Evolutionary conservation across 2,797 vertebrate species (phyloP).

Genomic region (Mus minutoides): DNA sequence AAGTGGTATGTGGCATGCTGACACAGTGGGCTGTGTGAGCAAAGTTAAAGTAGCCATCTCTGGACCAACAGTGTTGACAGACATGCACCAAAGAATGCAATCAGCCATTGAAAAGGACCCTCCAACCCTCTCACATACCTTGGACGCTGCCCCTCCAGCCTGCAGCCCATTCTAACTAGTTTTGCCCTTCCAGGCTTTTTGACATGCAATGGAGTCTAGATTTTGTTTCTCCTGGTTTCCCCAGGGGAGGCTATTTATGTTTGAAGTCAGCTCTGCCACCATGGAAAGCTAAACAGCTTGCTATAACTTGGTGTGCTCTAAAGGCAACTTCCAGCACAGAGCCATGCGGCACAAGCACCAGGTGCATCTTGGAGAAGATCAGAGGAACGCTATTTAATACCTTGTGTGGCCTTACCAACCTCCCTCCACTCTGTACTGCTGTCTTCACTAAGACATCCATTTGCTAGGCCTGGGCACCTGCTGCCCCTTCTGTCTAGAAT

Average conservation of each 20-base stretch:
- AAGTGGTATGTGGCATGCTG: background rate
- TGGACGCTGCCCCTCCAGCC: background rate
- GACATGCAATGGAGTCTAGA: background rate
- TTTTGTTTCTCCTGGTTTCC: background rate
- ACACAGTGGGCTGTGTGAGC: background rate
- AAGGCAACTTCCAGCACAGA: background rate
- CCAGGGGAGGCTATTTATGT: background rate
- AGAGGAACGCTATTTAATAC: background rate
- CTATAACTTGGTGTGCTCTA: background rate
- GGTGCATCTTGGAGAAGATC: background rate
- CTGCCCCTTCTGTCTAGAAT: background rate
- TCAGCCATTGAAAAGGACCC: background rate
- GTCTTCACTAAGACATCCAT: background rate
- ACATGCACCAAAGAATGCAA: background rate
- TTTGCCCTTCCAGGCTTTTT: background rate
- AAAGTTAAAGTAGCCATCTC: background rate
- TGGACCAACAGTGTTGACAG: background rate
- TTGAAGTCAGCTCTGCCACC: background rate
- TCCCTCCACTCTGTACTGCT: background rate
- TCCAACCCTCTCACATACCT: fast-evolving
- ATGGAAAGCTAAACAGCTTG: background rate
- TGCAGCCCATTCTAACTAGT: background rate
- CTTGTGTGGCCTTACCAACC: background rate
- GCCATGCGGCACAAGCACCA: background rate
- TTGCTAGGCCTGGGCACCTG: background rate